Base-by-base conservation (phyloP, 2,113 vertebrate species). In the Australoheros scitulus region DNA sequence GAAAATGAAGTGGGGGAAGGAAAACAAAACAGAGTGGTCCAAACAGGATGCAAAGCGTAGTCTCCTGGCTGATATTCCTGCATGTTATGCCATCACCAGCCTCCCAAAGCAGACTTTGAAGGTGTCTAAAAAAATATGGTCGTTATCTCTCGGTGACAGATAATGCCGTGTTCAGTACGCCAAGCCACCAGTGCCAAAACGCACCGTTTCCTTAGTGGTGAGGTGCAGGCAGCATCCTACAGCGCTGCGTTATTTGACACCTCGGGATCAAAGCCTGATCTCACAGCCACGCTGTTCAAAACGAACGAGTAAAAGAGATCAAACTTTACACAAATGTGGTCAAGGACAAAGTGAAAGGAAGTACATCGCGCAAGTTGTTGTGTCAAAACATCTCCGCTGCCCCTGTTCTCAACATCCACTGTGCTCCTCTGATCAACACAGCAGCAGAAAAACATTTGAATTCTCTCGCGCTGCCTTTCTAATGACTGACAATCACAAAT, bases 331-430 rank as follows among this genome's bases (percentile, higher is more conserved):
- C 15, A 17, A 50, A 17, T 6, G 14, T 43, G n/a, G 13, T 9
- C 8, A 38, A 43, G n/a, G 13, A 24, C 24, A 68, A 26, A 24
- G 63, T 47, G 13, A 14, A 47, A 47, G 14, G 14, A 41, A 65
- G 22, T 24, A 2, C 36, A 24, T 43, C 13, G 15, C 38, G 43
- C n/a, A 43, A 9, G n/a, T 14, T 18, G 32, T 22, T 0, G 13
- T 63, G 32, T 63, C 6, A 22, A 50, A 64, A n/a, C n/a, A n/a
- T n/a, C n/a, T n/a, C n/a, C n/a, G n/a, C 36, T 15, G 7, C 2
- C 43, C 1, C 1, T 38, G 15, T 5, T 43, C 13, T 24, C 36
- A 10, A 9, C n/a, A 10, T 10, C 8, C 4, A 15, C 1, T 24
- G 7, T 26, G 63, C 38, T 43, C 0, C 63, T 65, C 14, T 43